These are phyloP conservation scores for Archegozetes longisetosus DNA, from an alignment of 1,140 invertebrate genomes.

Conservation along the genomic window DNA sequence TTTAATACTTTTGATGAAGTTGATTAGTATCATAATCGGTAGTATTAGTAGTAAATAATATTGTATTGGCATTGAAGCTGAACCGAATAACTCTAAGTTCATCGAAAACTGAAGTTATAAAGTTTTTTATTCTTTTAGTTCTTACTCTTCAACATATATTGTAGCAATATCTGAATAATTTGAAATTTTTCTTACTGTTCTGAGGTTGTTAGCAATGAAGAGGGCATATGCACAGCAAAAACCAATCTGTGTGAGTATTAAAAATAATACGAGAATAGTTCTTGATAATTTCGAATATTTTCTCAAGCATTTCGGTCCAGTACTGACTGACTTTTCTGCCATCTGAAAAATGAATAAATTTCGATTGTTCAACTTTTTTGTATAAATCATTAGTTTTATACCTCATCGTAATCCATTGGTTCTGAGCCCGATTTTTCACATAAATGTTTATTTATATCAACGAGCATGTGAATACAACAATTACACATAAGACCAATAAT, in stretches of 20 bases:
- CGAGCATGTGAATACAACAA: conserved; percentile 70
- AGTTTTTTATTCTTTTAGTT: neutral
- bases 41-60: conserved; percentile 46
- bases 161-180: neutral
- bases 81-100: conserved; percentile 7
- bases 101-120: conserved; percentile 6
- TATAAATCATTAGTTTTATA: conserved; percentile 37
- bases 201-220: conserved; percentile 68
- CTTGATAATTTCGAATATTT: conserved; percentile 26
- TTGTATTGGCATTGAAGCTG: neutral
- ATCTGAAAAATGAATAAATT: neutral
- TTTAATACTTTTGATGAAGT: conserved; percentile 61
- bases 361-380: neutral
- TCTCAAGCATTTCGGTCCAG: conserved; percentile 45
- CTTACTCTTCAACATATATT: neutral
- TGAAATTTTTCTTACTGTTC: neutral
- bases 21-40: conserved; percentile 49
- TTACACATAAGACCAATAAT: conserved; percentile 59
- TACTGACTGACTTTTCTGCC: conserved; percentile 39
- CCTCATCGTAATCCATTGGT: conserved; percentile 51
- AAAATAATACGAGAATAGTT: conserved; percentile 18
- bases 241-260: conserved; percentile 80
- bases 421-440: neutral
- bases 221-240: conserved; percentile 93
- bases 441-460: conserved; percentile 31